A percentile compares a stretch with the other conserved stretches of the same genome.
Evolutionary conservation across 2,113 vertebrate genomes (phyloP).

Genomic region (Toxostoma redivivum): DNA sequence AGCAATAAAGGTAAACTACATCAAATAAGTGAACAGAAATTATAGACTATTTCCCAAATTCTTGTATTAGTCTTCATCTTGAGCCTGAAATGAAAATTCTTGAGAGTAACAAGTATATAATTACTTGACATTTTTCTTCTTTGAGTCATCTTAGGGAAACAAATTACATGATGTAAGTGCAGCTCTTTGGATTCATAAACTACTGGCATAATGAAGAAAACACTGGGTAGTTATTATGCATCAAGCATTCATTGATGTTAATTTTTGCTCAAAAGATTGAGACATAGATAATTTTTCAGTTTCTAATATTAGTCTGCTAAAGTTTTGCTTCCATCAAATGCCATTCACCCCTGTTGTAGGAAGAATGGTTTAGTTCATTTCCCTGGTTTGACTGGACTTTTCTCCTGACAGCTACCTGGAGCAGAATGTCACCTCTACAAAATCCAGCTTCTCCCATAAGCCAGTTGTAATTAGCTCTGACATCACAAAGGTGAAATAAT

Average conservation of each 20-base stretch:
- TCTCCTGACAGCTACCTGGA: not conserved
- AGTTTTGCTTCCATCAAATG: not conserved
- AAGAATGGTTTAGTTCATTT: not conserved
- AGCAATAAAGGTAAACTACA: conserved; percentile 64
- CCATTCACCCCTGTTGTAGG: not conserved
- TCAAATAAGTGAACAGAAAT: conserved; percentile 65
- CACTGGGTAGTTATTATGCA: conserved; percentile 25
- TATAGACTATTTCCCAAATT: conserved; percentile 52
- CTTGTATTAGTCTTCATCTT: conserved; percentile 67
- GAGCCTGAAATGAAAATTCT: conserved; percentile 65
- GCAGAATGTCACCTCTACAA: not conserved
- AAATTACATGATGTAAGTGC: conserved; percentile 54
- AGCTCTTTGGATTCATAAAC: conserved; percentile 56
- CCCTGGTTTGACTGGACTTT: not conserved
- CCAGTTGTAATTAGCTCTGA: not conserved
- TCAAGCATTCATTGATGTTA: not conserved
- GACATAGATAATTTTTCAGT: not conserved
- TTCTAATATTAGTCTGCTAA: not conserved
- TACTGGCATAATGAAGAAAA: conserved; percentile 62
- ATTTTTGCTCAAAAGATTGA: conserved; percentile 51
- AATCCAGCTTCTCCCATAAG: not conserved
- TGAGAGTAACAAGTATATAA: conserved; percentile 68
- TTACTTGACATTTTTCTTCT: conserved; percentile 71
- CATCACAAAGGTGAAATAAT: not conserved
- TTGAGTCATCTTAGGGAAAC: conserved; percentile 58